phyloP scores from a whole-genome alignment of 2,113 vertebrate species.

The Pleuronectes platessa region DNA sequence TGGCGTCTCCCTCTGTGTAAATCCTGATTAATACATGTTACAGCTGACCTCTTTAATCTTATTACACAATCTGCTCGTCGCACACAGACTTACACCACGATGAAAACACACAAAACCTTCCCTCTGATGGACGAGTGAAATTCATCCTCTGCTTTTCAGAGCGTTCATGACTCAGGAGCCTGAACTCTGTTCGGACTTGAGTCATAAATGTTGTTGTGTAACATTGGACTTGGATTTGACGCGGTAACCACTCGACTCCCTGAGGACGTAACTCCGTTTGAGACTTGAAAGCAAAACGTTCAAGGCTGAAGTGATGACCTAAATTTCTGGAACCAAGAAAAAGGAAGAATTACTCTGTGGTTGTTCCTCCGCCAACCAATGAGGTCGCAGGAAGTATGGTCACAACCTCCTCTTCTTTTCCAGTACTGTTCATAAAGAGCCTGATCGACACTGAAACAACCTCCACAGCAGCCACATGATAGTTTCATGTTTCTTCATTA shows the following conservation, averaged over 20 bases:
- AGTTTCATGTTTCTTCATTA: too few relatives aligned
- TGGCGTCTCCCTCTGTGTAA: constrained; percentile 25
- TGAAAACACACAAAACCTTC: neutral
- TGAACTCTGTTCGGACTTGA: neutral
- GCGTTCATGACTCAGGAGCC: neutral
- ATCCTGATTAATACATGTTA: constrained; percentile 64
- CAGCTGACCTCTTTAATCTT: constrained; percentile 56
- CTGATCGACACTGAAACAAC: too few relatives aligned
- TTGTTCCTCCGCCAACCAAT: neutral
- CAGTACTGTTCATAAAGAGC: too few relatives aligned
- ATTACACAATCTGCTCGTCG: constrained; percentile 54
- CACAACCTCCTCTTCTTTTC: neutral
- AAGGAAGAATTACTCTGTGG: too few relatives aligned
- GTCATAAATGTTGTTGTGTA: neutral
- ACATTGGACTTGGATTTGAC: neutral
- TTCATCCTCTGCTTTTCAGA: neutral
- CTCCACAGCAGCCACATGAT: too few relatives aligned
- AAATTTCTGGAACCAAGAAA: neutral
- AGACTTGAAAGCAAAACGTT: constrained; percentile 1
- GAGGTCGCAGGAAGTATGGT: neutral
- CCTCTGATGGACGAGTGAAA: neutral
- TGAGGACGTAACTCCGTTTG: neutral
- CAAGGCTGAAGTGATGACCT: neutral
- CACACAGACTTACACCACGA: neutral
- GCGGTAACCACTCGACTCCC: neutral